These are phyloP conservation scores for Mixornis gularis DNA, from an alignment of 2,113 vertebrate genomes.

Conservation along the genomic window DNA sequence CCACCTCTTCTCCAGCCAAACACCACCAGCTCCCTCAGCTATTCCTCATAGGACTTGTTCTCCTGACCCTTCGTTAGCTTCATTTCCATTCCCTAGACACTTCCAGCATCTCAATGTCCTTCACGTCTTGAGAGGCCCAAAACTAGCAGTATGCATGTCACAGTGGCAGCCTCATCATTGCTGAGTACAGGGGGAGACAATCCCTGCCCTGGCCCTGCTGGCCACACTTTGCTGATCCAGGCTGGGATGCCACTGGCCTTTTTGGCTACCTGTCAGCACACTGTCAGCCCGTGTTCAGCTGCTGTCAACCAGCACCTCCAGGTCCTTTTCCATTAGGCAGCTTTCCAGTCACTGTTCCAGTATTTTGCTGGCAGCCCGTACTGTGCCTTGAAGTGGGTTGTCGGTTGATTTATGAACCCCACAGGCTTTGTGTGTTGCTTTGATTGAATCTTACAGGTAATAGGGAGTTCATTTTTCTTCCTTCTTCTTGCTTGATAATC, in stretches of 20 bases:
- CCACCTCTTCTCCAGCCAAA: neutral
- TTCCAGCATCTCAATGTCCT: neutral
- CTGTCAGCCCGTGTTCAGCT: neutral
- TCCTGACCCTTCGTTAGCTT: neutral
- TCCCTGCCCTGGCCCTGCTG: neutral
- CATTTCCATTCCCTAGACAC: neutral
- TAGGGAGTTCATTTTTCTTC: neutral
- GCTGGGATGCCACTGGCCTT: neutral
- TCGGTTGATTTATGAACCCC: neutral
- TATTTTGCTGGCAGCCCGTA: neutral
- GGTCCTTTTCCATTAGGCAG: neutral
- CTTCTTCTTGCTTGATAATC: neutral
- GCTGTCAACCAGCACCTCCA: neutral
- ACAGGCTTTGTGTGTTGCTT: neutral
- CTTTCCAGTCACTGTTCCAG: neutral
- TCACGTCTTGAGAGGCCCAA: neutral
- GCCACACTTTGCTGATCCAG: neutral
- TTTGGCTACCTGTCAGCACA: neutral
- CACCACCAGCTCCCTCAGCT: neutral
- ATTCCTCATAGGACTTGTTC: accelerated
- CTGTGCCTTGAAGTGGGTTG: neutral
- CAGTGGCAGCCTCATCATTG: neutral
- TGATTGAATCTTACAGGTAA: neutral
- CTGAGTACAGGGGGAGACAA: accelerated
- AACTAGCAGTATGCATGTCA: neutral